A percentile compares a stretch with the other conserved stretches of the same genome.
These are phyloP conservation scores for Brachionus plicatilis DNA, from an alignment of 1,140 invertebrate species.

Conservation along the genomic window DNA sequence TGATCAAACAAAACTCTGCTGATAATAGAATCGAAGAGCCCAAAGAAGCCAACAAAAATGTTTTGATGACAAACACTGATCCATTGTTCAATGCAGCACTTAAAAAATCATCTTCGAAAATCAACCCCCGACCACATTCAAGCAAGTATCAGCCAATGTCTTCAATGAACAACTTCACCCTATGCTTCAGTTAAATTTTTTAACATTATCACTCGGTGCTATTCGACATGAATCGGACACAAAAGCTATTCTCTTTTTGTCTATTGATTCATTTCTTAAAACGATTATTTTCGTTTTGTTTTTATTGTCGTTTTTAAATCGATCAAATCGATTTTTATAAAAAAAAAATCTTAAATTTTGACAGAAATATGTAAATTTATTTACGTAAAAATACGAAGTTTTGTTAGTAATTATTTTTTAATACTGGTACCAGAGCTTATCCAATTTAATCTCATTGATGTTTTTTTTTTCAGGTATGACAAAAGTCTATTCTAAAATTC, in stretches of 20 bases:
- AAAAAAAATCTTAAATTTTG: background rate
- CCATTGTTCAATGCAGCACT: background rate
- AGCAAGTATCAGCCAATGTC: background rate
- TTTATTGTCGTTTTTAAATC: background rate
- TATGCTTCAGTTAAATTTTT: slow-evolving; percentile 10
- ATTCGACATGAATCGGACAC: background rate
- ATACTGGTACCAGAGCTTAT: background rate
- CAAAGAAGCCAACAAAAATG: background rate
- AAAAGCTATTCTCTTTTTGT: background rate
- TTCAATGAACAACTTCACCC: background rate
- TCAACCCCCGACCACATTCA: background rate
- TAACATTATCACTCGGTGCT: background rate
- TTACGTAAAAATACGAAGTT: background rate
- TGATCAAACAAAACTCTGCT: background rate
- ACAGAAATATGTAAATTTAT: background rate
- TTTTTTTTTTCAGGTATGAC: background rate
- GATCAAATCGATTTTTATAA: slow-evolving; percentile 17
- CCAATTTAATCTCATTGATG: background rate
- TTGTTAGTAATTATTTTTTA: background rate
- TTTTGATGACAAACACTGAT: background rate
- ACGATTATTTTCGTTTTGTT: slow-evolving; percentile 18
- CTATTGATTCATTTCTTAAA: background rate
- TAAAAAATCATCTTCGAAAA: slow-evolving; percentile 2
- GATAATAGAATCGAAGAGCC: background rate
- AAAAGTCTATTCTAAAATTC: background rate